Percentiles rank a stretch among this genome's conserved stretches.
Evolutionary conservation across 2,797 vertebrate species (phyloP).

Genomic region (Paguma larvata): DNA sequence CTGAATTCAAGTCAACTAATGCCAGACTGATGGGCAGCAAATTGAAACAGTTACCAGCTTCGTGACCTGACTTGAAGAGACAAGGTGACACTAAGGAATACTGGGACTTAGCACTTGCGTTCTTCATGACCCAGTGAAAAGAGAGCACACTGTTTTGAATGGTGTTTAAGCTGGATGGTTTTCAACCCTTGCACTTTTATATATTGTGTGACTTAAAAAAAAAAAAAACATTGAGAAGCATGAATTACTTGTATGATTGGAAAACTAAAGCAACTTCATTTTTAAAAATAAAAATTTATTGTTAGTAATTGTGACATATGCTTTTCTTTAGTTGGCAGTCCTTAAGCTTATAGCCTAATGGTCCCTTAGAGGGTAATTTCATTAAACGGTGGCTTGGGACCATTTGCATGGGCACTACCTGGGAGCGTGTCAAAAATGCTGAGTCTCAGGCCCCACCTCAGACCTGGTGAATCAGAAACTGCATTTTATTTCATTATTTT

Average conservation of each 20-base stretch:
- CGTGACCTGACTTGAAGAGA: not conserved
- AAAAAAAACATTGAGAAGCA: not conserved
- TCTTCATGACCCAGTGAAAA: not conserved
- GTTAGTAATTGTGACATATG: not conserved
- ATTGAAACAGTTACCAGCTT: not conserved
- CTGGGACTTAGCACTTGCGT: not conserved
- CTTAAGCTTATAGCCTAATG: not conserved
- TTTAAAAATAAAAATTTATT: not conserved
- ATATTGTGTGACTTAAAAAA: not conserved
- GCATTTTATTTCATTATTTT: not conserved
- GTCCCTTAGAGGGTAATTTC: not conserved
- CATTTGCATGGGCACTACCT: too few relatives aligned
- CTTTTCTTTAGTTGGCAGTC: not conserved
- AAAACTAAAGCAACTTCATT: not conserved
- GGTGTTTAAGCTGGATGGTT: not conserved
- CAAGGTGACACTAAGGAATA: not conserved
- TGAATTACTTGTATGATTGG: slow-evolving; percentile 1
- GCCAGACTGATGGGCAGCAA: not conserved
- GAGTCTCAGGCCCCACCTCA: not conserved
- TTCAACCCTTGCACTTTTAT: not conserved
- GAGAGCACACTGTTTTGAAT: rapidly evolving
- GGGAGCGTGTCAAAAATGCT: not conserved
- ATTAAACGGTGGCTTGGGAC: not conserved
- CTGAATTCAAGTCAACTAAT: not conserved
- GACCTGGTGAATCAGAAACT: not conserved